Evolutionary conservation across 2,797 vertebrate genomes (phyloP).

Genomic region (Florisuga fusca): DNA sequence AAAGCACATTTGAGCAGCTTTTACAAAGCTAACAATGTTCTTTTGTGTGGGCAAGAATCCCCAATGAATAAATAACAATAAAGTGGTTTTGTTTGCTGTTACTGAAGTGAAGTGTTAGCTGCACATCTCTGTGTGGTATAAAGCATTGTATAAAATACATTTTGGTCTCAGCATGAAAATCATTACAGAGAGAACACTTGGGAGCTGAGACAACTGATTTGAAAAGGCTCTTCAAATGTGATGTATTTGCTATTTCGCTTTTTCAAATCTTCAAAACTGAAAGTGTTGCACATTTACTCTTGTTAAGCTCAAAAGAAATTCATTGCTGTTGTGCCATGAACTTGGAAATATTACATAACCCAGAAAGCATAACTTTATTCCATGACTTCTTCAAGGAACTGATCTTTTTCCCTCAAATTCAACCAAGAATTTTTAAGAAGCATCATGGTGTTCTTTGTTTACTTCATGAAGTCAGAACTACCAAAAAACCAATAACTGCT

Average conservation of each 20-base stretch:
- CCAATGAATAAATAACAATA: conserved; percentile 48
- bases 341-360: not conserved
- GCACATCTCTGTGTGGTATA: conserved; percentile 33
- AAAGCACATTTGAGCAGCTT: conserved; percentile 3
- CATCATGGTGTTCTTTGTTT: not conserved
- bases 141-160: conserved; percentile 44
- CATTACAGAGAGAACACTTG: conserved; percentile 34
- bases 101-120: conserved; percentile 47
- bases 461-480: not conserved
- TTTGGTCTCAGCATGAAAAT: conserved; percentile 59
- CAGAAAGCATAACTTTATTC: not conserved
- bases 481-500: not conserved
- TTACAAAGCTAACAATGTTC: conserved; percentile 27
- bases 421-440: not conserved
- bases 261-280: not conserved
- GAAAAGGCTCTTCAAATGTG: conserved; percentile 40
- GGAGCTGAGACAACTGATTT: conserved; percentile 58
- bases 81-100: conserved; percentile 55
- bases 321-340: not conserved
- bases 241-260: conserved; percentile 46
- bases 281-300: conserved; percentile 37
- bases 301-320: conserved; percentile 15
- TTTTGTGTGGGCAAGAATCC: conserved; percentile 57
- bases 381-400: not conserved
- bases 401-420: not conserved